A percentile compares a stretch with the other conserved stretches of the same genome.
phyloP scores from a whole-genome alignment of 1,140 invertebrate species.

The Eurosta solidaginis region DNA sequence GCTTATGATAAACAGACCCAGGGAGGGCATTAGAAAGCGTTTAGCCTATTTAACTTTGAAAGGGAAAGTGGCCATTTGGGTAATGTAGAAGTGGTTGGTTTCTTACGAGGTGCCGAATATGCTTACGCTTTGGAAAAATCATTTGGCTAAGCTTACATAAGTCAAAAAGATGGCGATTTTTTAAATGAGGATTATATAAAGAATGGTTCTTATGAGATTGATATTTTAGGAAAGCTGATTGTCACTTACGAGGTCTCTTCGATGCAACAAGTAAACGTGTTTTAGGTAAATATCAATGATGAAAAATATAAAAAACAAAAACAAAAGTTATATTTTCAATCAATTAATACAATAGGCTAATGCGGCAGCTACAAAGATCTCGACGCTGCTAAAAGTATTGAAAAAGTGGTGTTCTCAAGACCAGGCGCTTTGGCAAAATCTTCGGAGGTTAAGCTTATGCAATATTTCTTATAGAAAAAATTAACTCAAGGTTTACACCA shows the following conservation, averaged over 20 bases:
- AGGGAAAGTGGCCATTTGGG: conserved; percentile 75
- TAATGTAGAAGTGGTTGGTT: conserved; percentile 76
- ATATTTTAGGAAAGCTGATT: conserved; percentile 76
- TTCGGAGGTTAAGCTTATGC: too few species aligned
- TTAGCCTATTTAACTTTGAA: conserved; percentile 75
- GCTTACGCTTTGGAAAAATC: conserved; percentile 73
- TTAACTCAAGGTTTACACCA: too few species aligned
- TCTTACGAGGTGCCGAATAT: conserved; percentile 79
- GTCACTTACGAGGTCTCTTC: conserved; percentile 77
- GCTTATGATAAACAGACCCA: conserved; percentile 68
- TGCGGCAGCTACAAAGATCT: too few species aligned
- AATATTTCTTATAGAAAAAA: too few species aligned
- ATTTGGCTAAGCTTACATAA: conserved; percentile 66
- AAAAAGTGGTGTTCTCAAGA: too few species aligned
- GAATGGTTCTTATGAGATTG: conserved; percentile 77
- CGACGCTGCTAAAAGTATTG: too few species aligned
- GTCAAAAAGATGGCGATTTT: conserved; percentile 51
- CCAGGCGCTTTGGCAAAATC: too few species aligned
- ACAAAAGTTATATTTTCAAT: too few species aligned
- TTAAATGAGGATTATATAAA: conserved; percentile 72
- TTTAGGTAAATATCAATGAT: conserved; percentile 55
- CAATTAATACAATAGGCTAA: too few species aligned
- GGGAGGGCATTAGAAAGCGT: conserved; percentile 73
- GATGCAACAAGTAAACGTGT: conserved; percentile 68
- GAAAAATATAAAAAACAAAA: too few species aligned